Evolutionary conservation across 2,888 invertebrate genomes (phyloP), one percentile per base, ranked within the genome.

Genomic region (Hedya salicella): DNA sequence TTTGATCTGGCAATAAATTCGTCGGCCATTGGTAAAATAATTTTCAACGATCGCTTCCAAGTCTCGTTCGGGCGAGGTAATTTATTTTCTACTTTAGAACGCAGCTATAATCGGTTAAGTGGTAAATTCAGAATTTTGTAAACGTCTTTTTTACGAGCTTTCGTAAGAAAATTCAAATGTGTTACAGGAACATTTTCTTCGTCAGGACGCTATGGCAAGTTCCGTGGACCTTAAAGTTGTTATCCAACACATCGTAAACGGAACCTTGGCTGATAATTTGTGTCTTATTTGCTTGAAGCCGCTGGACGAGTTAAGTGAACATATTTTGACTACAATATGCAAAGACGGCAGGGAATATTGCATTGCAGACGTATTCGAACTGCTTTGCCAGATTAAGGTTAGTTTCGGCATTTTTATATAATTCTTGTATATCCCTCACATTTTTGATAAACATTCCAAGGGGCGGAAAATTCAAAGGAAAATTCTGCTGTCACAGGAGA

Each of bases 241-340:
- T 19, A 70, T 91, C 56, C 86, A 87, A 76, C 83, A 87, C 67
- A 74, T 91, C 39, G 80, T 83, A 36, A 86, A 89, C 74, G 88
- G 88, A 13, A 82, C 84, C 32, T 73, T 91, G 14, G 79, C 73
- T 3, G 79, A 84, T 57, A 83, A 81, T 62, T 73, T 90, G 59
- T 92, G 91, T 74, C 73, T 86, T 53, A 76, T 88, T 73, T 92
- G 91, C 73, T 79, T 91, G 57, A 60, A 71, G 39, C 85, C 84
- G 5, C 70, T 89, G 19, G 73, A 71, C 44, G 79, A 78, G 14
- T 42, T 70, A 14, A 82, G 74, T 69, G 90, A 91, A 69, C 87
- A 85, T 73, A 79, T 89, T 62, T 88, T 85, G 61, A 89, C 91
- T 0, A 81, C 75, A 70, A 73, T 91, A 52, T 87, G 85, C 72